These are phyloP conservation scores for Aphaenogaster ashmeadi DNA, from an alignment of 1,140 invertebrate species.

Conservation along the genomic window DNA sequence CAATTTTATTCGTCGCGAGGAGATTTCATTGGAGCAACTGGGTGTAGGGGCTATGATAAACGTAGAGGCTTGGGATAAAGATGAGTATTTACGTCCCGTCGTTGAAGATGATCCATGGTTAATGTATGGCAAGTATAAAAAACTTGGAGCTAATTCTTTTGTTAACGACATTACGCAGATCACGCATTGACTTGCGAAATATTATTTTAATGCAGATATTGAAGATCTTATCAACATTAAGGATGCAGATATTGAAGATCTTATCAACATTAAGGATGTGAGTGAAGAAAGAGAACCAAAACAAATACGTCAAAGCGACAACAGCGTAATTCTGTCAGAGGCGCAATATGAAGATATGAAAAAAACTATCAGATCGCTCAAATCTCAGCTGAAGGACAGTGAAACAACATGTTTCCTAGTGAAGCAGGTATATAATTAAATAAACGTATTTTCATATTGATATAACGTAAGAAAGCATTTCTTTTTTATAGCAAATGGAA, in stretches of 20 bases:
- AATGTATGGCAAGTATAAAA: conserved; percentile 91
- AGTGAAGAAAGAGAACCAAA: conserved; percentile 81
- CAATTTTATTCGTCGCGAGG: conserved; percentile 93
- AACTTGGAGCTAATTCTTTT: neutral
- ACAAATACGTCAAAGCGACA: conserved; percentile 86
- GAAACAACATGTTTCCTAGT: conserved; percentile 81
- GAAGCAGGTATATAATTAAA: conserved; percentile 80
- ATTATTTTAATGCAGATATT: conserved; percentile 77
- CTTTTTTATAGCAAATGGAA: conserved; percentile 82
- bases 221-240: conserved; percentile 81
- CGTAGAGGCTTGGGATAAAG: conserved; percentile 90
- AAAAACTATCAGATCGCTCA: conserved; percentile 87
- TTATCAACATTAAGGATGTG: conserved; percentile 68
- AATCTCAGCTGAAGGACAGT: conserved; percentile 83
- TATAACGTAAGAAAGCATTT: neutral
- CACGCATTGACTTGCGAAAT: neutral
- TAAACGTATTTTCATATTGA: neutral
- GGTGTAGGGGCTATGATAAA: conserved; percentile 81
- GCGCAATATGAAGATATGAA: conserved; percentile 90
- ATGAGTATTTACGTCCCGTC: conserved; percentile 93
- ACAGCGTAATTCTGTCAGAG: conserved; percentile 89
- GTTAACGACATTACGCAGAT: neutral
- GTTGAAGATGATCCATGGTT: conserved; percentile 93
- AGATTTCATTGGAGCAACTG: conserved; percentile 88
- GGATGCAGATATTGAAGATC: conserved; percentile 73